Percentiles rank a stretch among this genome's conserved stretches.
Conservation (phyloP, 2,888 invertebrate species). For the Leptopilina drosophilae region DNA sequence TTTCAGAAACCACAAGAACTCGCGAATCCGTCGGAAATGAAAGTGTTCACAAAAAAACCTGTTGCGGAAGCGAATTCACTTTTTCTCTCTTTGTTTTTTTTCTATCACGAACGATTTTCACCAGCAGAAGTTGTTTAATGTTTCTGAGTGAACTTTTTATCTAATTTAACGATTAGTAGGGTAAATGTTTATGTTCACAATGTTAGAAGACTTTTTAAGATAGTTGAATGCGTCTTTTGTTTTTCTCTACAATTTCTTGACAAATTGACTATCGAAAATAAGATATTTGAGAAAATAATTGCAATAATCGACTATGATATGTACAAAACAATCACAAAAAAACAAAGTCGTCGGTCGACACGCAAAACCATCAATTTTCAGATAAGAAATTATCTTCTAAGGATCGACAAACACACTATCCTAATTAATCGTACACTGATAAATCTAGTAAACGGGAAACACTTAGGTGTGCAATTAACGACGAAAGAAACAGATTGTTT, state of each 20-base stretch:
- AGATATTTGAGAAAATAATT: no score
- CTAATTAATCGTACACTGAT: constrained; percentile 40
- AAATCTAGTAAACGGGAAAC: constrained; percentile 22
- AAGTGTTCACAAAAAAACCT: constrained; percentile 33
- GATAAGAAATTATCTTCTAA: constrained; percentile 33
- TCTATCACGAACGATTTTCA: not conserved
- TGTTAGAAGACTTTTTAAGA: no score
- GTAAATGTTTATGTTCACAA: not conserved
- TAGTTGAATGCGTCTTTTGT: not conserved
- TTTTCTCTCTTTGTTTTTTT: not conserved
- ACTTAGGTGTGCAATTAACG: constrained; percentile 11
- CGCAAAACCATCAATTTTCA: constrained; percentile 29
- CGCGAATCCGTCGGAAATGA: constrained; percentile 12
- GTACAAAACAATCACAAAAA: not conserved
- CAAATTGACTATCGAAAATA: no score
- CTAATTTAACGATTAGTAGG: not conserved
- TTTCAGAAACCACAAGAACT: no score
- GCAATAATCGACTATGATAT: not conserved
- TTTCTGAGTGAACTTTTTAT: not conserved
- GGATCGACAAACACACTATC: constrained; percentile 38
- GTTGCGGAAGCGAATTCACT: constrained; percentile 34
- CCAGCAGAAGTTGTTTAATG: not conserved
- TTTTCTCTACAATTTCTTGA: not conserved
- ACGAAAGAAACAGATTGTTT: constrained; percentile 21
- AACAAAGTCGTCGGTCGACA: not conserved